Evolutionary conservation across 2,888 invertebrate genomes (phyloP).

Genomic region (Acanthoscelides obtectus): DNA sequence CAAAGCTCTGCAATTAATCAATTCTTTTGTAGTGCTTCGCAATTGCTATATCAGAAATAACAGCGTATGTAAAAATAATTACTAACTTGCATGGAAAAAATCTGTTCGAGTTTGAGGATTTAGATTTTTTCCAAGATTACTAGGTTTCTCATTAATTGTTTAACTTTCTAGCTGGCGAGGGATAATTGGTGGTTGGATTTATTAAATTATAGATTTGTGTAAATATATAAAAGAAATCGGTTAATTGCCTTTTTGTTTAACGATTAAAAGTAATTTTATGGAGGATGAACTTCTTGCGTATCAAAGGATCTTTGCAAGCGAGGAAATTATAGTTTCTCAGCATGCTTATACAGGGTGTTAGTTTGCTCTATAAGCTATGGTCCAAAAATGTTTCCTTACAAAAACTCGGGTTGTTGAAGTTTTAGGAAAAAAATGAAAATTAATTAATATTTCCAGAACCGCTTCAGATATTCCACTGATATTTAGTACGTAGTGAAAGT

Average conservation of each 20-base stretch:
- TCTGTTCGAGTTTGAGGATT: not conserved
- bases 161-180: slow-evolving; percentile 19
- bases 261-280: not conserved
- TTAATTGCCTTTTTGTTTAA: slow-evolving; percentile 3
- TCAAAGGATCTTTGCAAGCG: not conserved
- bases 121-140: slow-evolving; percentile 8
- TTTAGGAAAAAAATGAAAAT: no score
- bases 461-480: no score
- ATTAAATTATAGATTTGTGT: slow-evolving; percentile 5
- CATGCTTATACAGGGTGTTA: no score
- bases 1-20: slow-evolving; percentile 12
- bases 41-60: slow-evolving; percentile 16
- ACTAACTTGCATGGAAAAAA: slow-evolving; percentile 6
- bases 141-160: slow-evolving; percentile 24
- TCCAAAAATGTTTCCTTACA: no score
- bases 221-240: slow-evolving; percentile 17
- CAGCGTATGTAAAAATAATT: slow-evolving; percentile 15
- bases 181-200: not conserved
- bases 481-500: no score
- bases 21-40: slow-evolving; percentile 17
- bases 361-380: no score
- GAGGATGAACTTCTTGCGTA: not conserved
- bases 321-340: not conserved
- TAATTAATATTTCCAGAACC: no score
- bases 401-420: no score